A percentile compares a stretch with the other conserved stretches of the same genome.
Conservation (phyloP, 2,113 vertebrate genomes). For the Rhinoptilus africanus region DNA sequence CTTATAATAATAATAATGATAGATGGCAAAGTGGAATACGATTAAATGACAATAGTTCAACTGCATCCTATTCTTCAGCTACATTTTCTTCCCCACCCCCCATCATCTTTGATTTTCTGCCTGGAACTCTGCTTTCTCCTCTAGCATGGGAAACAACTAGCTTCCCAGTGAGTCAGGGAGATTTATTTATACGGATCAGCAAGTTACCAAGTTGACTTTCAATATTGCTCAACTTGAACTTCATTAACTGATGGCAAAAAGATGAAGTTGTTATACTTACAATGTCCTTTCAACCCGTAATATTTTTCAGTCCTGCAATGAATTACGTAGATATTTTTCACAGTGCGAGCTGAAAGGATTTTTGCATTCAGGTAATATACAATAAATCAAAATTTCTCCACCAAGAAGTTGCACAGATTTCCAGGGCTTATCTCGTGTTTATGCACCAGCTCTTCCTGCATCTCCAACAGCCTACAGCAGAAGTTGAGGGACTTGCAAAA, state of each 20-base stretch:
- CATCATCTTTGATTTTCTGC: not conserved
- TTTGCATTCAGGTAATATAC: not conserved
- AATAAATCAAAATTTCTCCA: not conserved
- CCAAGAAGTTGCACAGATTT: not conserved
- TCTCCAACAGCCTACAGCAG: not conserved
- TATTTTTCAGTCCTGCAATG: not conserved
- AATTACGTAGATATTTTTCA: not conserved
- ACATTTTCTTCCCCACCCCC: rapidly evolving
- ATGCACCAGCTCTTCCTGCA: not conserved
- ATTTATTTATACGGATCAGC: not conserved
- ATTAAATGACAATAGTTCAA: not conserved
- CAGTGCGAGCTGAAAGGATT: not conserved
- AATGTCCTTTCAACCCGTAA: not conserved
- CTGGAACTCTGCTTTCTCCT: not conserved
- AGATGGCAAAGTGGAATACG: not conserved
- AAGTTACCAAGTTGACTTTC: not conserved
- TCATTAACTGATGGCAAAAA: not conserved
- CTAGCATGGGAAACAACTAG: not conserved
- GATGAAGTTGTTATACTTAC: not conserved
- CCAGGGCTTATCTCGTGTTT: not conserved
- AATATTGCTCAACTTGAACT: not conserved
- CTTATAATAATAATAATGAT: not conserved
- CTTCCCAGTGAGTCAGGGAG: not conserved
- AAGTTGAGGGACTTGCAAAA: not conserved
- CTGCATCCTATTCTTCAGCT: not conserved